Percentiles rank a stretch among this genome's conserved stretches.
phyloP scores from a whole-genome alignment of 2,113 vertebrate genomes.

The Silurus meridionalis region DNA sequence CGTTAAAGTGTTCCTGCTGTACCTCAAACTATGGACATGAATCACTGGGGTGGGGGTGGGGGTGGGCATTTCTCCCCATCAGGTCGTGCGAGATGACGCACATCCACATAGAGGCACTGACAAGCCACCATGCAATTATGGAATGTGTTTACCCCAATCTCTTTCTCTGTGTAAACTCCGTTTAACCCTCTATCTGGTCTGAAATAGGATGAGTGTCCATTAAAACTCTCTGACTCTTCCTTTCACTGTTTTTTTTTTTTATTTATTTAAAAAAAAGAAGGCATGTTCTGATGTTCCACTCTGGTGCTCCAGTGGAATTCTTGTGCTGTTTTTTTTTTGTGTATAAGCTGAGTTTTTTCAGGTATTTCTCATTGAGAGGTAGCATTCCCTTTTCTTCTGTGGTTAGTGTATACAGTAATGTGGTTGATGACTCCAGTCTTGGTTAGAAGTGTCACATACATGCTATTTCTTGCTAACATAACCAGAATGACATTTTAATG shows the following conservation, averaged over 20 bases:
- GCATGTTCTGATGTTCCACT: not conserved
- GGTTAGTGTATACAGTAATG: constrained; percentile 42
- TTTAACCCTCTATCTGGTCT: constrained; percentile 21
- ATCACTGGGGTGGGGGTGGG: constrained; percentile 35
- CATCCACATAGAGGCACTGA: constrained; percentile 39
- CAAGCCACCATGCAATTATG: constrained; percentile 50
- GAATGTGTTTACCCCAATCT: constrained; percentile 36
- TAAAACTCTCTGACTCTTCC: not conserved
- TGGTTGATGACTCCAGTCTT: constrained; percentile 46
- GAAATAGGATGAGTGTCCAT: not conserved
- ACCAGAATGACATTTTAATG: constrained; percentile 39
- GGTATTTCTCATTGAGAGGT: not conserved
- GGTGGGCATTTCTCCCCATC: constrained; percentile 41
- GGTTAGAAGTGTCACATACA: constrained; percentile 32
- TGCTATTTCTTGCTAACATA: constrained; percentile 40
- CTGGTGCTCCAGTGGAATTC: not conserved
- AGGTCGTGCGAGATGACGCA: constrained; percentile 50
- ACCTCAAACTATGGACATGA: constrained; percentile 48
- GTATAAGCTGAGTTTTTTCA: not conserved
- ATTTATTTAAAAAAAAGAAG: not conserved
- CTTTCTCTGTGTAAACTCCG: constrained; percentile 24
- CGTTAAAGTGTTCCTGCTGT: constrained; percentile 42
- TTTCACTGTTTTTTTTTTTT: not conserved
- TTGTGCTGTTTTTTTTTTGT: not conserved
- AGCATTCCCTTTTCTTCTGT: constrained; percentile 20